A percentile compares a stretch with the other conserved stretches of the same genome.
Evolutionary conservation across 1,140 invertebrate genomes (phyloP).

Genomic region (Camponotus pennsylvanicus): DNA sequence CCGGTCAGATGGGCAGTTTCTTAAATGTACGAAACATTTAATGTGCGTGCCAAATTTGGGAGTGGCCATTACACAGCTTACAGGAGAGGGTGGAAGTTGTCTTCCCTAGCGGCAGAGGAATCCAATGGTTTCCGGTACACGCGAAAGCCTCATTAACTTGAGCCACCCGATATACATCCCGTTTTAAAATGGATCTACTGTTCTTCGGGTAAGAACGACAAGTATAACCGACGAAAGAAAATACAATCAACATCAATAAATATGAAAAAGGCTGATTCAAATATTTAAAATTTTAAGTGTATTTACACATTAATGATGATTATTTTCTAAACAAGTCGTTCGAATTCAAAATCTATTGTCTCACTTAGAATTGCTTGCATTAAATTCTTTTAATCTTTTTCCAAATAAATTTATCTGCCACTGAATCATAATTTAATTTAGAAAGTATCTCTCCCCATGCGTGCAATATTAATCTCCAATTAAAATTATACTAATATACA

Average conservation of each 20-base stretch:
- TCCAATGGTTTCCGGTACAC: conserved; percentile 76
- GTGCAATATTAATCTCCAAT: conserved; percentile 7
- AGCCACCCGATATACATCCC: conserved; percentile 64
- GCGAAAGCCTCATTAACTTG: conserved; percentile 81
- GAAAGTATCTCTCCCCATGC: neutral
- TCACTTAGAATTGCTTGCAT: conserved; percentile 5
- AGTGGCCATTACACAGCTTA: conserved; percentile 67
- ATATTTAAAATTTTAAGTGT: neutral
- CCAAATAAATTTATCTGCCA: neutral
- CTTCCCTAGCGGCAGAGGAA: conserved; percentile 66
- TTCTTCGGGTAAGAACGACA: conserved; percentile 34
- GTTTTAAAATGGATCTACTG: conserved; percentile 67
- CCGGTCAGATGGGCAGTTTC: conserved; percentile 62
- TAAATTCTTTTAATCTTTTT: too few species aligned
- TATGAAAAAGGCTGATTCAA: neutral
- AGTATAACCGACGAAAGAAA: neutral
- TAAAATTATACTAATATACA: conserved; percentile 22
- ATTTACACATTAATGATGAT: neutral
- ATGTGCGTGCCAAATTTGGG: conserved; percentile 76
- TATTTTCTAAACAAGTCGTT: neutral
- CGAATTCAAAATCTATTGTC: conserved; percentile 1
- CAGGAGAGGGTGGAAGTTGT: conserved; percentile 61
- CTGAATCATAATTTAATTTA: conserved; percentile 20
- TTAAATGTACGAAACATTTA: conserved; percentile 64
- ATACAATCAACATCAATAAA: neutral